Percentiles rank a stretch among this genome's conserved stretches.
Conservation (phyloP, 1,140 invertebrate genomes). For the Gonatopus flavifemur region DNA sequence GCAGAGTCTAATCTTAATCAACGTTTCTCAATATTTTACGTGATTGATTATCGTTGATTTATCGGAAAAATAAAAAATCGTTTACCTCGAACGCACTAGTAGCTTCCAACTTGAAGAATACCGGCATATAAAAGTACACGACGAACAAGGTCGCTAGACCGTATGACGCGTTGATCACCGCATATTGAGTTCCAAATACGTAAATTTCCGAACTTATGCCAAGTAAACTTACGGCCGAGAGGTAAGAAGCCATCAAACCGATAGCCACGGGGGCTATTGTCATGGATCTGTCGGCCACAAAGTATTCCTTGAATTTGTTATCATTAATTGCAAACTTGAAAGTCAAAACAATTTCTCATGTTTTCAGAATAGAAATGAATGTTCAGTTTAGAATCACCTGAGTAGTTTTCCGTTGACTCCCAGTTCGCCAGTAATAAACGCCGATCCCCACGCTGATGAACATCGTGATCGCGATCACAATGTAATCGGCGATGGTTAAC, state of each 20-base stretch:
- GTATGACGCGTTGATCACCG: conserved; percentile 80
- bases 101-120: conserved; percentile 82
- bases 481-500: conserved; percentile 60
- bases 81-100: conserved; percentile 86
- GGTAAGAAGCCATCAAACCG: conserved; percentile 90
- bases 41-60: no score
- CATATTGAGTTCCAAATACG: conserved; percentile 78
- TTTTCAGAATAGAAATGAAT: not conserved
- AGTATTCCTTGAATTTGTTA: conserved; percentile 79
- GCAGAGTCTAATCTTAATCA: no score
- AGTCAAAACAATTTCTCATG: no score
- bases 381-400: conserved; percentile 56
- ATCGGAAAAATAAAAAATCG: no score
- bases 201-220: conserved; percentile 89
- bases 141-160: conserved; percentile 80
- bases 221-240: conserved; percentile 88
- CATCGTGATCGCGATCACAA: conserved; percentile 63
- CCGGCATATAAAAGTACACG: conserved; percentile 80
- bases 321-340: no score
- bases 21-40: no score
- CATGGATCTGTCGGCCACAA: conserved; percentile 79
- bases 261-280: conserved; percentile 79
- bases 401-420: conserved; percentile 80
- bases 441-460: conserved; percentile 70
- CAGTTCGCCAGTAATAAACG: conserved; percentile 78